Percentiles rank a stretch among this genome's conserved stretches.
Conservation (phyloP, 2,797 vertebrate species). For the Coregonus suidteri region DNA sequence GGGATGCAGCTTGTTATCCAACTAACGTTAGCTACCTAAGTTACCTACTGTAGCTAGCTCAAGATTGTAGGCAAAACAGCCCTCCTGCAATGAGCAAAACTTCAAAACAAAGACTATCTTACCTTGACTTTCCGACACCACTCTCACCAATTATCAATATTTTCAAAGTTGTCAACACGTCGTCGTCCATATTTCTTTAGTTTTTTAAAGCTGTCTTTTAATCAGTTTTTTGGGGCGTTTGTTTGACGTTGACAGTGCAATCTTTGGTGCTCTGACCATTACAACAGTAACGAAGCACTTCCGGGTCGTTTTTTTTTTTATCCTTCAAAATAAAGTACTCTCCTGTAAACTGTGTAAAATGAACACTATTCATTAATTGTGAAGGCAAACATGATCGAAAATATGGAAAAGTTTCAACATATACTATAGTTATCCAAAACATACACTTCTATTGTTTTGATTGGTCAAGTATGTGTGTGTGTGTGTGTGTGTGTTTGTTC, state of each 20-base stretch:
- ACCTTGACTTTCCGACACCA: conserved; percentile 97
- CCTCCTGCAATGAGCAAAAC: background rate
- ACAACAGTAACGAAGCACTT: background rate
- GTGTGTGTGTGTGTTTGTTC: no score
- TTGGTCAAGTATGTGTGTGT: no score
- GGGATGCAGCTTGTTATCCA: no score
- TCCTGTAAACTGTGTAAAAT: background rate
- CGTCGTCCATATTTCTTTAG: conserved; percentile 85
- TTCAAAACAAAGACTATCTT: conserved; percentile 47
- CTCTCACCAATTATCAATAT: conserved; percentile 96
- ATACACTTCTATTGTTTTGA: no score
- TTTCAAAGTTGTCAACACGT: conserved; percentile 91
- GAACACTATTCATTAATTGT: background rate
- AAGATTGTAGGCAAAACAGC: background rate
- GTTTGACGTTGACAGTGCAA: background rate
- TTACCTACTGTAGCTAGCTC: background rate
- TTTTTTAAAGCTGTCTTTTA: background rate
- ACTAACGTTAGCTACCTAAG: no score
- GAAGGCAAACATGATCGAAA: no score
- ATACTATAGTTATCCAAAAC: no score
- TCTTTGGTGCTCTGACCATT: no score
- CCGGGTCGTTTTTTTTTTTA: background rate
- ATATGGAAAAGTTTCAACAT: no score
- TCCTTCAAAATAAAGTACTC: background rate
- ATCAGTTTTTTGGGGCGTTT: background rate